These are phyloP conservation scores for Aporrectodea caliginosa DNA, from an alignment of 1,140 invertebrate species.

Conservation along the genomic window DNA sequence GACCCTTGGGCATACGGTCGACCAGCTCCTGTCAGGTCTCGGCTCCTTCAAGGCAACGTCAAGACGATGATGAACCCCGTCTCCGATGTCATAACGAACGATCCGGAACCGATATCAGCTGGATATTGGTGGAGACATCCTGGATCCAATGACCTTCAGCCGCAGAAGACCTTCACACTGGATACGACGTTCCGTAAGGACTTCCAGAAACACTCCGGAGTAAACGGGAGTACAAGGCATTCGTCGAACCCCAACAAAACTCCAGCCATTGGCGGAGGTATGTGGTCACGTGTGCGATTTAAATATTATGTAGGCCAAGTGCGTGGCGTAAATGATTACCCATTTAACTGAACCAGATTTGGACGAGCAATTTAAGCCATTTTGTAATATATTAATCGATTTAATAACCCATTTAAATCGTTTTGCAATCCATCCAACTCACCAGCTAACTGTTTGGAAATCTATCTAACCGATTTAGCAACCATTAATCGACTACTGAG, in stretches of 20 bases:
- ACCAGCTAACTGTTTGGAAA: no score
- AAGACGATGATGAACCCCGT: not conserved
- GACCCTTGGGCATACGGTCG: not conserved
- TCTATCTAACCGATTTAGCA: no score
- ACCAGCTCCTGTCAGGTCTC: not conserved
- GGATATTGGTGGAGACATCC: not conserved
- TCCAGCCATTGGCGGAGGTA: slow-evolving; percentile 44
- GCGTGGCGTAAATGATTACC: not conserved
- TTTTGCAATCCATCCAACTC: no score
- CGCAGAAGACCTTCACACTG: not conserved
- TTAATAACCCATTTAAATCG: not conserved
- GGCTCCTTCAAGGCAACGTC: not conserved
- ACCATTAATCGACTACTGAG: no score
- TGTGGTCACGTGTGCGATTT: not conserved
- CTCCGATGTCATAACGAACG: not conserved
- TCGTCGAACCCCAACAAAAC: slow-evolving; percentile 42
- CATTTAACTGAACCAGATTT: not conserved
- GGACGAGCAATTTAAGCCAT: not conserved
- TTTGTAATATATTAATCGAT: not conserved
- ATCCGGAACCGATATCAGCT: not conserved
- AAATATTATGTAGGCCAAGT: slow-evolving; percentile 8
- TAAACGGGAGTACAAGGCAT: slow-evolving; percentile 39
- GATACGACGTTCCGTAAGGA: not conserved
- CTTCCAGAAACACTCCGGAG: not conserved
- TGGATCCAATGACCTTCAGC: not conserved